Conservation (phyloP, 2,888 invertebrate species). For the Leptura quadrifasciata region DNA sequence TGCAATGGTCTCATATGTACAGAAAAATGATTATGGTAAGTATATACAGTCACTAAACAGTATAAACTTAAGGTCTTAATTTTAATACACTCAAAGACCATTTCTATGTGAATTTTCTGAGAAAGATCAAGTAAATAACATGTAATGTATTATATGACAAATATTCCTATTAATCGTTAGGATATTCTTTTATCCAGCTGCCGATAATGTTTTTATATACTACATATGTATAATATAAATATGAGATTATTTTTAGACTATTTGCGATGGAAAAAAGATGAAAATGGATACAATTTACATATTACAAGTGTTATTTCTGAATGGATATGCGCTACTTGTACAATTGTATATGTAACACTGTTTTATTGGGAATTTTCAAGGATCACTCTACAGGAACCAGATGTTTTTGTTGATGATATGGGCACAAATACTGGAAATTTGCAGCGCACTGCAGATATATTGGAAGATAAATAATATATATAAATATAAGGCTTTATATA, state of each 20-base stretch:
- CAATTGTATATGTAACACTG: constrained; percentile 52
- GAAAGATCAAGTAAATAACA: too few relatives aligned
- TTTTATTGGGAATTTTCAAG: constrained; percentile 56
- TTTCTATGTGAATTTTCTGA: too few relatives aligned
- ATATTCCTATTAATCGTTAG: too few relatives aligned
- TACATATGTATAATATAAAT: too few relatives aligned
- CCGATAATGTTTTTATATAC: too few relatives aligned
- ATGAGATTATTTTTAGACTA: constrained; percentile 54
- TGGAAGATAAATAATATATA: constrained; percentile 2
- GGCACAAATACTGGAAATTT: not conserved
- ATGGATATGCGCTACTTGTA: constrained; percentile 58
- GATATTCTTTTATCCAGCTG: too few relatives aligned
- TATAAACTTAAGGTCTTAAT: too few relatives aligned
- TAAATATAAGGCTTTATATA: not conserved
- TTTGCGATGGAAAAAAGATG: constrained; percentile 58
- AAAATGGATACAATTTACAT: constrained; percentile 58
- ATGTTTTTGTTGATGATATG: constrained; percentile 27
- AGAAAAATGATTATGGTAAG: constrained; percentile 20
- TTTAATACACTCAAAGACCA: too few relatives aligned
- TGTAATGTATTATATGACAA: too few relatives aligned
- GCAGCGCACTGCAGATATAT: not conserved
- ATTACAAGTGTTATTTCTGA: constrained; percentile 56
- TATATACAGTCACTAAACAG: not conserved
- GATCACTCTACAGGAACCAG: constrained; percentile 47
- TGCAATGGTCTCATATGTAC: constrained; percentile 49